phyloP scores from a whole-genome alignment of 1,140 invertebrate genomes.

The Wiebesia pumilae region DNA sequence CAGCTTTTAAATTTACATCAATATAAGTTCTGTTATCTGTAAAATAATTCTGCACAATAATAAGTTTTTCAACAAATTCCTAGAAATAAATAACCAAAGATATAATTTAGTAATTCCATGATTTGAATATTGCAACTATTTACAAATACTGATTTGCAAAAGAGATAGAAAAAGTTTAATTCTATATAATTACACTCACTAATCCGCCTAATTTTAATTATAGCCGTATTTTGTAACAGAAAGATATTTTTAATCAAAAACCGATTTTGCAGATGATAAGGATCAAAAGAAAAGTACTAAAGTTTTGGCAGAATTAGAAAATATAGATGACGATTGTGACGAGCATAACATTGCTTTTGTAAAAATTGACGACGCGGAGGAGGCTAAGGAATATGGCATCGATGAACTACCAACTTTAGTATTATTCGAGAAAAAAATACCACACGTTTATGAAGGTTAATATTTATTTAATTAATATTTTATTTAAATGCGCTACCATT shows the following conservation, averaged over 20 bases:
- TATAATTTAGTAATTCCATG: too few relatives aligned
- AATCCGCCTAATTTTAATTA: too few relatives aligned
- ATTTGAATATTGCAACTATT: too few relatives aligned
- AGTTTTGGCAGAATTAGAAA: constrained; percentile 90
- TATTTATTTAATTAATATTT: constrained; percentile 1
- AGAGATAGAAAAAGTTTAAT: not conserved
- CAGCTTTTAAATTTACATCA: too few relatives aligned
- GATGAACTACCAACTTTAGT: constrained; percentile 87
- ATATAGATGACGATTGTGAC: constrained; percentile 96
- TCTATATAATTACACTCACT: too few relatives aligned
- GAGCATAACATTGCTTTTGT: constrained; percentile 94
- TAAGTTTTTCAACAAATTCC: too few relatives aligned
- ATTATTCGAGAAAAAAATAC: constrained; percentile 91
- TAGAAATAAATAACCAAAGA: too few relatives aligned
- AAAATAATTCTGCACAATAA: too few relatives aligned
- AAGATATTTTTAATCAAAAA: too few relatives aligned
- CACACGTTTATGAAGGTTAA: constrained; percentile 88
- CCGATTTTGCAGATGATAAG: constrained; percentile 88
- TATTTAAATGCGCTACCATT: not conserved
- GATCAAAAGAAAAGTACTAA: constrained; percentile 93
- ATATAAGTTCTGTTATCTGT: too few relatives aligned
- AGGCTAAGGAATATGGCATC: constrained; percentile 93
- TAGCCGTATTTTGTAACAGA: too few relatives aligned
- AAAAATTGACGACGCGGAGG: constrained; percentile 91
- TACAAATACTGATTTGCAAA: not conserved